These are phyloP conservation scores for Coremacera marginata DNA, from an alignment of 2,888 invertebrate species.

Conservation along the genomic window DNA sequence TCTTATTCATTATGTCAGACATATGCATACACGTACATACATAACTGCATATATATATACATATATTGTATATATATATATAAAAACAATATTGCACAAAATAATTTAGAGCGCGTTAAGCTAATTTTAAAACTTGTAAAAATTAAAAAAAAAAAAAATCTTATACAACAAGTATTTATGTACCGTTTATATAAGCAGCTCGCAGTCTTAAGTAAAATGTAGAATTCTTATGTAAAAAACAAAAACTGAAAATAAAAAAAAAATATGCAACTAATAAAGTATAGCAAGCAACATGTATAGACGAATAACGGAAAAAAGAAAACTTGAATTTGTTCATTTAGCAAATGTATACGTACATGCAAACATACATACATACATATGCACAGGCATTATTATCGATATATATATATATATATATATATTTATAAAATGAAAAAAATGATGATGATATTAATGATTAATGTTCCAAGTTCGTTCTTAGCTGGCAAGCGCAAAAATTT, in stretches of 20 bases:
- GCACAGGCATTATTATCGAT: background rate
- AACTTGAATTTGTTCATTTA: background rate
- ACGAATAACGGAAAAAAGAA: background rate
- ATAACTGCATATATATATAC: no score
- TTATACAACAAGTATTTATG: no score
- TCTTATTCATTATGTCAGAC: no score
- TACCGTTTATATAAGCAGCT: no score
- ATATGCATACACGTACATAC: no score
- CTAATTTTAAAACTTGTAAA: no score
- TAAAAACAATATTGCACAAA: no score
- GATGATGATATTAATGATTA: background rate
- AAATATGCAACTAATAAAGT: background rate
- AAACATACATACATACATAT: background rate
- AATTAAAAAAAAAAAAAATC: no score
- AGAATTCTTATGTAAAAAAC: background rate
- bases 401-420: constrained; percentile 10
- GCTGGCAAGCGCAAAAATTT: no score
- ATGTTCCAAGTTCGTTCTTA: no score
- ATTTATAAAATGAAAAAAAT: background rate
- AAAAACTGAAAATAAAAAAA: background rate
- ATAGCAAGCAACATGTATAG: background rate
- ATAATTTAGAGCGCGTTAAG: no score
- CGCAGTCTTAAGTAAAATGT: background rate
- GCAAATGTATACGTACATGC: background rate
- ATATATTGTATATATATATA: no score